phyloP scores from a whole-genome alignment of 2,797 vertebrate genomes.

The Otolemur crassicaudatus region DNA sequence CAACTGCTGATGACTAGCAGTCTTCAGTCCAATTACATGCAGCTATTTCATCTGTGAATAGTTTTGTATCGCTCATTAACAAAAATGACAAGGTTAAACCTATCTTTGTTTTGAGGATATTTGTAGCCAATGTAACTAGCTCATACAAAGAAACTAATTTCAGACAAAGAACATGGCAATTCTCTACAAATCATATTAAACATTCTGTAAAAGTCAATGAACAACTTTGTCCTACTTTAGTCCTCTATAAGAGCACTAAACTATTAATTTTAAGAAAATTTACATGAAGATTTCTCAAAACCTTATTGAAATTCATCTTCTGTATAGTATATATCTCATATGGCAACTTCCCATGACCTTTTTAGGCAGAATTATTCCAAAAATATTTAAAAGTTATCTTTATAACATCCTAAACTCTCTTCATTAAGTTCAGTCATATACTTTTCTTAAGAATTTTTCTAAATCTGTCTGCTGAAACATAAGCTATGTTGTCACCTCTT shows the following conservation, averaged over 20 bases:
- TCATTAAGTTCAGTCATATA: not conserved
- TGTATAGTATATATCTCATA: not conserved
- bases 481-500: not conserved
- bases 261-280: slow-evolving; percentile 26
- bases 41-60: not conserved
- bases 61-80: not conserved
- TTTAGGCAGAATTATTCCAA: not conserved
- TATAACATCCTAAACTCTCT: not conserved
- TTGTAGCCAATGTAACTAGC: not conserved
- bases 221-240: not conserved
- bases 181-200: slow-evolving; percentile 7
- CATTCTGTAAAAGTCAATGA: slow-evolving; percentile 28
- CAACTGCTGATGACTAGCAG: not conserved
- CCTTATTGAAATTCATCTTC: not conserved
- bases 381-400: not conserved
- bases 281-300: not conserved
- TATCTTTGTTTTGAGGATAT: not conserved
- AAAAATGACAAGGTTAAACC: not conserved
- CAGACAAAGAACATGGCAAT: not conserved
- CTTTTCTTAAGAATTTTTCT: slow-evolving; percentile 5
- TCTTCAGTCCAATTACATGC: not conserved
- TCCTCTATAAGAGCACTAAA: not conserved
- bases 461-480: slow-evolving; percentile 5
- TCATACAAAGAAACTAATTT: slow-evolving; percentile 51
- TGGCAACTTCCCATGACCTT: not conserved